Percentiles rank a stretch among this genome's conserved stretches.
phyloP scores from a whole-genome alignment of 2,113 vertebrate genomes.

The Gambusia holbrooki region DNA sequence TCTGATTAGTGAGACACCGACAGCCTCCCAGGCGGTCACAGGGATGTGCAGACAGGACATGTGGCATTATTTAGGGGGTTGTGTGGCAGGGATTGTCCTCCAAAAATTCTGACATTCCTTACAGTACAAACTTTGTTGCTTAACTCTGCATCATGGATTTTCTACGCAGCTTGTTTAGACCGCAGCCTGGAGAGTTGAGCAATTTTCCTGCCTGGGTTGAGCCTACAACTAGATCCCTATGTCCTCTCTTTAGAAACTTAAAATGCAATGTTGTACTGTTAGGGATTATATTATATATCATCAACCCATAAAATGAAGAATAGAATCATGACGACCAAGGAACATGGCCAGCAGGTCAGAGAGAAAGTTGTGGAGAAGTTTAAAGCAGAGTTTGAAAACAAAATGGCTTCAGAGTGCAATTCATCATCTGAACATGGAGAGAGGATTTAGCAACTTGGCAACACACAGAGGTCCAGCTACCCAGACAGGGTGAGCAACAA shows the following conservation, averaged over 20 bases:
- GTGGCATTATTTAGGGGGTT: constrained; percentile 75
- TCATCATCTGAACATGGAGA: neutral
- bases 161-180: constrained; percentile 53
- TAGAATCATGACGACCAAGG: neutral
- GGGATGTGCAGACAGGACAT: constrained; percentile 55
- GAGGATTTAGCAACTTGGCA: neutral
- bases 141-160: constrained; percentile 60
- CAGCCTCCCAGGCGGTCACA: constrained; percentile 36
- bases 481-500: neutral
- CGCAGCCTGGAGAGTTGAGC: constrained; percentile 46
- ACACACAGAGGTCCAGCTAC: neutral
- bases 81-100: constrained; percentile 56
- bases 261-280: constrained; percentile 32
- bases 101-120: constrained; percentile 61
- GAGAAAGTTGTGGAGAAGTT: too few relatives aligned
- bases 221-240: constrained; percentile 47
- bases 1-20: constrained; percentile 5
- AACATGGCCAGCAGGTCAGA: neutral
- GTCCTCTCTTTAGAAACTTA: constrained; percentile 20
- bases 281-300: constrained; percentile 10
- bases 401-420: too few relatives aligned
- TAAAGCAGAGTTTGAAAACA: too few relatives aligned
- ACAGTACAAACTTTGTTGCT: constrained; percentile 63
- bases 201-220: constrained; percentile 46
- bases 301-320: constrained; percentile 12